Evolutionary conservation across 2,797 vertebrate species (phyloP), one percentile per base, ranked within the genome.

Genomic region (Urosaurus nigricauda): DNA sequence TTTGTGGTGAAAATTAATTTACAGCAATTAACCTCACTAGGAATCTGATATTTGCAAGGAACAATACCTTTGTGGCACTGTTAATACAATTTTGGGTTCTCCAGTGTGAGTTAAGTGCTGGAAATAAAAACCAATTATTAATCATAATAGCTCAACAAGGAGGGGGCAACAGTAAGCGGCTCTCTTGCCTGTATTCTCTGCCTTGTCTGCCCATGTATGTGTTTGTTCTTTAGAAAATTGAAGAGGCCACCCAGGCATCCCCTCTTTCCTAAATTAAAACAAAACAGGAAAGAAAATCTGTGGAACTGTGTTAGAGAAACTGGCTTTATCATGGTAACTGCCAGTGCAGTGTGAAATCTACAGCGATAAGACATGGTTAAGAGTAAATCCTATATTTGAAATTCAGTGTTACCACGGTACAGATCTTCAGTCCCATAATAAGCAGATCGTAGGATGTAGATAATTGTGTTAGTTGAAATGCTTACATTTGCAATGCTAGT

Each of bases 1-100:
- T 70, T 14, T 53, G 9, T 40, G 29, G 9, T 73, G 79, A 74
- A 74, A 88, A 51, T 60, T 75, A 60, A 87, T 75, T 87, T 83
- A 71, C 79, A 83, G 58, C 51, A 83, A 17, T 75, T 60, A 60
- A 63, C 4, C 21, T 51, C 16, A 26, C 56, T 71, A 56, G 32
- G 29, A 47, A 82, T 47, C 21, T 77, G 84, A n/a, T 78, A 86
- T 51, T 21, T 68, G 17, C 73, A 68, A 78, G n/a, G 60, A 43
- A 51, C n/a, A 53, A 58, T 63, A 51, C 60, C 58, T 53, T 77
- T 83, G 4, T 65, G 19, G 53, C 11, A 47, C 6, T 68, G 40
- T 37, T 83, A 83, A 83, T 37, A 51, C 29, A 53, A 32, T 13
- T 77, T 74, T 51, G 17, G 56, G 8, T 87, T 32, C 56, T 75